Evolutionary conservation across 2,888 invertebrate species (phyloP).

Genomic region (Toxonevra muliebris): DNA sequence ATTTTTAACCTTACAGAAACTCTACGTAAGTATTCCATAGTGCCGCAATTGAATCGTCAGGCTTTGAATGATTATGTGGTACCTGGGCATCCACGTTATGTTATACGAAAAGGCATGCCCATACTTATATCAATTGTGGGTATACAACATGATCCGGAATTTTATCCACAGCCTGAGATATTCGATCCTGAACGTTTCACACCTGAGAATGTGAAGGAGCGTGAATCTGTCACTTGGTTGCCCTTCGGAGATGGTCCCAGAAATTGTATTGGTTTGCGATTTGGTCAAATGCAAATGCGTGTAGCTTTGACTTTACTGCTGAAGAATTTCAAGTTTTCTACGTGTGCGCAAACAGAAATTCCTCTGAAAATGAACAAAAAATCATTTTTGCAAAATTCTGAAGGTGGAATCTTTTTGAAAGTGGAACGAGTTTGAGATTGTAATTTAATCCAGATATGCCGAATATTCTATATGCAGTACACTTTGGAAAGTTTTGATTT

Average conservation of each 20-base stretch:
- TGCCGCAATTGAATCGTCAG: constrained; percentile 65
- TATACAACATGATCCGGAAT: constrained; percentile 68
- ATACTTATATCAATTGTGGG: constrained; percentile 55
- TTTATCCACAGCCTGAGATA: constrained; percentile 68
- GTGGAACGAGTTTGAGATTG: no score
- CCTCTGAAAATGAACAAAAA: constrained; percentile 28
- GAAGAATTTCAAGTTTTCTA: constrained; percentile 38
- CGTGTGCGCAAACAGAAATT: constrained; percentile 31
- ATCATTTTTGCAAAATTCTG: no score
- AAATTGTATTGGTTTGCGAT: constrained; percentile 46
- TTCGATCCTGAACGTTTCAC: constrained; percentile 72
- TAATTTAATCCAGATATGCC: no score
- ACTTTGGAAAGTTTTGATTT: no score
- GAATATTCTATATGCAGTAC: no score
- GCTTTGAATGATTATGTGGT: constrained; percentile 50
- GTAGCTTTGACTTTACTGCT: constrained; percentile 41
- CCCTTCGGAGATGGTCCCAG: constrained; percentile 53
- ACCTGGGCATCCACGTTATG: constrained; percentile 64
- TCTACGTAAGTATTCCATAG: constrained; percentile 68
- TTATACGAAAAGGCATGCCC: constrained; percentile 62
- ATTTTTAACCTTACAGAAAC: constrained; percentile 63
- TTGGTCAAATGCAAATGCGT: constrained; percentile 46
- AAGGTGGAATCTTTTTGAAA: no score
- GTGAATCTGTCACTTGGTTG: constrained; percentile 56
- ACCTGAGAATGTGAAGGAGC: constrained; percentile 66